Evolutionary conservation across 2,113 vertebrate species (phyloP).

Genomic region (Bubo scandiacus): DNA sequence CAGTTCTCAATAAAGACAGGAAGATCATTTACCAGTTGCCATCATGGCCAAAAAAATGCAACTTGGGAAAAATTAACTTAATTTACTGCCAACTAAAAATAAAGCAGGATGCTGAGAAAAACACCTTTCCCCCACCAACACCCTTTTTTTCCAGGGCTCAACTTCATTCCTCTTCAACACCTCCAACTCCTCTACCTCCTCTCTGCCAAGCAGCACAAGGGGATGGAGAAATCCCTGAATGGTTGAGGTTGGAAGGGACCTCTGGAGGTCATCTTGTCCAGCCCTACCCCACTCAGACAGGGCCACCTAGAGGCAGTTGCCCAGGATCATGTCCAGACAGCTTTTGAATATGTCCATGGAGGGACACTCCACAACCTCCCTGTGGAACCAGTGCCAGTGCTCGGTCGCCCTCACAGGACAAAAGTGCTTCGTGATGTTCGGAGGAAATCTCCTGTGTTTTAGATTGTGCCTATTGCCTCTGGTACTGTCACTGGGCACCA

Average conservation of each 20-base stretch:
- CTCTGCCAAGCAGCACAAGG: accelerated
- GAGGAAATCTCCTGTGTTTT: not conserved
- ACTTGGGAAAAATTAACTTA: not conserved
- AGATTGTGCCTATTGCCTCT: not conserved
- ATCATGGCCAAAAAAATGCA: not conserved
- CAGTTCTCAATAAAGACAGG: not conserved
- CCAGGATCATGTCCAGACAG: not conserved
- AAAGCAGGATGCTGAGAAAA: not conserved
- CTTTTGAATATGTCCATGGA: not conserved
- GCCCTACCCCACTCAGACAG: not conserved
- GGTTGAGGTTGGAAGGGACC: not conserved
- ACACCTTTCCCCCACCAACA: not conserved
- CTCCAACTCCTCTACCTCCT: not conserved
- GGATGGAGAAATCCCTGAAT: not conserved
- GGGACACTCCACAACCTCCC: not conserved
- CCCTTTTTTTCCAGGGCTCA: not conserved
- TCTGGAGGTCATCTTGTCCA: not conserved
- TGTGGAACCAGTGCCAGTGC: not conserved
- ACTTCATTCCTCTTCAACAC: not conserved
- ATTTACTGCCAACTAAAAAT: not conserved
- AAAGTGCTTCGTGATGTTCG: not conserved
- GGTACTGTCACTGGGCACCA: not conserved
- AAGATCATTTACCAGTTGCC: not conserved
- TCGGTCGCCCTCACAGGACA: not conserved
- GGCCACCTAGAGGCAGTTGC: too few species aligned